Conservation (phyloP, 30 jellyfish, hydroid and myxozoan species). For the Hydractinia symbiolongicarpus region DNA sequence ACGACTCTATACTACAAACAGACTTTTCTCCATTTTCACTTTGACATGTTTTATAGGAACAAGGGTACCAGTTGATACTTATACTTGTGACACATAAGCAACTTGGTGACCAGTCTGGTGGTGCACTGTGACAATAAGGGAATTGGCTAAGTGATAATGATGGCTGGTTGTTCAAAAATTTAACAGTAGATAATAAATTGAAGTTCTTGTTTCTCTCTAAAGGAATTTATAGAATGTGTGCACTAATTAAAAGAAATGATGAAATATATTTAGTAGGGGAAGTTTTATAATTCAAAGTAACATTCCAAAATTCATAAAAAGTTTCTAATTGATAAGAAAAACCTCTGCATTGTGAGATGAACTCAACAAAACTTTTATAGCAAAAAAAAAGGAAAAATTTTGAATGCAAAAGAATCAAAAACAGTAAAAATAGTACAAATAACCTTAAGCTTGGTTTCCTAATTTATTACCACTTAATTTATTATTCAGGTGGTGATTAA, state of each 20-base stretch:
- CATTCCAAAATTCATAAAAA: neutral
- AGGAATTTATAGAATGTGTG: neutral
- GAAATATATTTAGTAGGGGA: neutral
- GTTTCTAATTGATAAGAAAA: no score
- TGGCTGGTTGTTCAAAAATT: no score
- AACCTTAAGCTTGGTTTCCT: no score
- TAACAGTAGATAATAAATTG: no score
- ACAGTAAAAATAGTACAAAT: no score
- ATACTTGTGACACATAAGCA: neutral
- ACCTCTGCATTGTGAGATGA: no score
- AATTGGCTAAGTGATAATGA: neutral
- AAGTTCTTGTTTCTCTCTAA: no score
- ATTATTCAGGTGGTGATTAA: no score
- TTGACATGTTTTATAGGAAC: neutral
- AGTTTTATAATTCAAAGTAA: neutral
- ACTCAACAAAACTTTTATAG: no score
- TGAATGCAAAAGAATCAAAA: no score
- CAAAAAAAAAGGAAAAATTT: no score
- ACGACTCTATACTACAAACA: neutral
- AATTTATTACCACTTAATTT: no score
- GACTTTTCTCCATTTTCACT: neutral
- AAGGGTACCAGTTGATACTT: neutral
- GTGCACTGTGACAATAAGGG: conserved; percentile 1
- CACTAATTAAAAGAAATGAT: neutral
- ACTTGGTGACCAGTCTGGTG: conserved; percentile 8